Base-by-base conservation (phyloP, 2,797 vertebrate species). In the Hybognathus amarus region DNA sequence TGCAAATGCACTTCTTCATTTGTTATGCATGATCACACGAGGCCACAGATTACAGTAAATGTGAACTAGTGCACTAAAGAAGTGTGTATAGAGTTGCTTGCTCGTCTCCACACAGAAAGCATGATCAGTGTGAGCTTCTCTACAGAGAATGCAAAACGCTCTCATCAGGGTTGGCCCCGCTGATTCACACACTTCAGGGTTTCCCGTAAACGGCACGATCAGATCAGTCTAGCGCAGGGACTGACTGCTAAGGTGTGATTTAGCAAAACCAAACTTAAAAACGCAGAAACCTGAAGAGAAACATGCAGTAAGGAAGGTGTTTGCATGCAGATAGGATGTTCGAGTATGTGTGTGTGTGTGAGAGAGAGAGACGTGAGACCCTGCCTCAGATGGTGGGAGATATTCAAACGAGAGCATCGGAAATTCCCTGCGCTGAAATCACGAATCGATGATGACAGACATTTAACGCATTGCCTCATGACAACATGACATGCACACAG, bases 381-480 rank as follows among this genome's bases (percentile, higher is more conserved):
- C 82, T 87, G 86, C 85, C 83, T 87, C 86, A 87, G 83, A 87
- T 85, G 38, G 27, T 82, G 79, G 17, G 82, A 83, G 75, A 87
- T 77, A 64, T 82, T 79, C 27, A 66, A 76, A 77, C 54, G 82
- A 54, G 64, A 54, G 59, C 40, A 15, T 56, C 45, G 86, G 83
- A 85, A 85, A 80, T 76, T 85, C 83, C 86, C 86, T 12, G 22
- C 15, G 24, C 66, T 70, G 8, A 56, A 45, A 82, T 86, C 79
- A 82, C 45, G 45, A 45, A 45, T 15, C 3, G 9, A n/a, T 17
- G 5, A 70, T 87, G 81, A 86, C 76, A 66, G 71, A 47, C 33
- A 18, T 77, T 82, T 12, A 78, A 4, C 40, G 36, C 50, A 22
- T 64, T 66, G 5, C 13, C 50, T 24, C 42, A 71, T 47, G 69